Percentiles rank a stretch among this genome's conserved stretches.
Conservation (phyloP, 2,888 invertebrate species). For the Metopia argyrocephala region DNA sequence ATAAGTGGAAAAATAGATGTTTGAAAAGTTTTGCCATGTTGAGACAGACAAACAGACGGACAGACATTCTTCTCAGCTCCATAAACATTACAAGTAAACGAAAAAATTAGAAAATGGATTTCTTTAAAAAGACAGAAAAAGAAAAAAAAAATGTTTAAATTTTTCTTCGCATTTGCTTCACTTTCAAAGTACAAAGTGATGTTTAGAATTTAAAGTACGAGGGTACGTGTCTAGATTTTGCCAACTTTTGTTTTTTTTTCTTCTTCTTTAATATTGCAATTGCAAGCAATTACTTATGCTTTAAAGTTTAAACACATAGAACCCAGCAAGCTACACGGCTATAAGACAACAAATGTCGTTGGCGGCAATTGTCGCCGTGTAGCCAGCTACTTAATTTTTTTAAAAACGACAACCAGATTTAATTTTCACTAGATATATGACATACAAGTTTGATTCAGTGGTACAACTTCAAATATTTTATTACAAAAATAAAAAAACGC, state of each 20-base stretch:
- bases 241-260: not conserved
- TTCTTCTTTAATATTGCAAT: not conserved
- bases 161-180: slow-evolving; percentile 24
- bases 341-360: too few species aligned
- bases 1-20: slow-evolving; percentile 57
- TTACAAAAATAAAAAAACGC: too few species aligned
- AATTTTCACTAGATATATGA: too few species aligned
- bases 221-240: slow-evolving; percentile 31
- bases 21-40: slow-evolving; percentile 47
- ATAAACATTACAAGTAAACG: slow-evolving; percentile 27
- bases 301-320: slow-evolving; percentile 6
- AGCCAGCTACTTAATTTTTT: too few species aligned
- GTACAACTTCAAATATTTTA: too few species aligned
- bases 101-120: slow-evolving; percentile 35
- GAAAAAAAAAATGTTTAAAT: not conserved
- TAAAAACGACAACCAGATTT: too few species aligned
- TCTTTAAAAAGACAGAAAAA: not conserved
- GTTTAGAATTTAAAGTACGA: slow-evolving; percentile 45
- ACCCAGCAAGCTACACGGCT: too few species aligned
- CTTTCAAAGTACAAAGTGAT: slow-evolving; percentile 40
- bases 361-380: too few species aligned
- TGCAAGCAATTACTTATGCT: slow-evolving; percentile 45
- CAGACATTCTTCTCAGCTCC: slow-evolving; percentile 35
- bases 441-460: too few species aligned
- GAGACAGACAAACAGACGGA: slow-evolving; percentile 4